Percentiles rank a stretch among this genome's conserved stretches.
Conservation (phyloP, 2,888 invertebrate genomes). For the Philhelius pedissequus region DNA sequence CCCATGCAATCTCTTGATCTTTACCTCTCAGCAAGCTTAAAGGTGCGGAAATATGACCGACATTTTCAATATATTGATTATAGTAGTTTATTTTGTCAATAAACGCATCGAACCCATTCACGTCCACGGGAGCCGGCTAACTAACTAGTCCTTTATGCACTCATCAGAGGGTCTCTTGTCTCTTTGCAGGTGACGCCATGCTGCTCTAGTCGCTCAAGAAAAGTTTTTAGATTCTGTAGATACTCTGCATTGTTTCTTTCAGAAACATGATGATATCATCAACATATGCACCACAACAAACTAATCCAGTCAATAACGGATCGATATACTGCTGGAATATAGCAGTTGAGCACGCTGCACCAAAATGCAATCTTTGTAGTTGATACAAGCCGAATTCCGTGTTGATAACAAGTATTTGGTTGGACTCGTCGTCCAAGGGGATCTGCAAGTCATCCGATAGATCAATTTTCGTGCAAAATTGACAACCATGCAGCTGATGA, state of each 20-base stretch:
- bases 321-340: background rate
- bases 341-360: slow-evolving; percentile 69
- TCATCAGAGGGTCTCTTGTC: slow-evolving; percentile 49
- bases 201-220: background rate
- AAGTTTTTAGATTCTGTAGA: no score
- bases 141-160: background rate
- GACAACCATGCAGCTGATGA: slow-evolving; percentile 45
- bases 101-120: slow-evolving; percentile 63
- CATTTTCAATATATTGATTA: slow-evolving; percentile 44
- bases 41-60: slow-evolving; percentile 66
- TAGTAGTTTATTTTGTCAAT: slow-evolving; percentile 74
- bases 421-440: background rate
- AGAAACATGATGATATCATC: no score
- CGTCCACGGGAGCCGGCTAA: background rate
- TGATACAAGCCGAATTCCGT: slow-evolving; percentile 74
- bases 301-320: background rate
- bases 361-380: slow-evolving; percentile 74
- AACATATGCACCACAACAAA: background rate
- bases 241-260: no score
- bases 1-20: slow-evolving; percentile 69
- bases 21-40: slow-evolving; percentile 68
- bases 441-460: no score
- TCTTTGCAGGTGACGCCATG: background rate
- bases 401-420: slow-evolving; percentile 70
- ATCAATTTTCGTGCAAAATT: background rate